phyloP scores from a whole-genome alignment of 1,140 invertebrate species.

The Archivesica marissinica region DNA sequence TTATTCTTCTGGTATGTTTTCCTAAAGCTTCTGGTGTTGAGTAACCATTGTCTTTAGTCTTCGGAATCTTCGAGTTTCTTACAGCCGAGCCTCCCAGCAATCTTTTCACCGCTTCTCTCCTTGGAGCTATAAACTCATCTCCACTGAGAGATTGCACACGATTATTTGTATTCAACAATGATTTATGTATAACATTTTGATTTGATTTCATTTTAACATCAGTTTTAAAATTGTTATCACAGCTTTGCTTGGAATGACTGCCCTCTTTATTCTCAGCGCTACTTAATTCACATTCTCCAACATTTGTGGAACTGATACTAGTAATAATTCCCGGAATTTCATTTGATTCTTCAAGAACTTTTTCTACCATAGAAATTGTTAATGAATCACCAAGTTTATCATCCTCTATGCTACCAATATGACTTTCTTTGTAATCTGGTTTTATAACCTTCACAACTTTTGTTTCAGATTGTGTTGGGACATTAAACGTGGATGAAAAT shows the following conservation, averaged over 20 bases:
- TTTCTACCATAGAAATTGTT: slow-evolving; percentile 74
- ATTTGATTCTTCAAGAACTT: slow-evolving; percentile 57
- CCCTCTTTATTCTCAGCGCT: neutral
- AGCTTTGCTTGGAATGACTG: neutral
- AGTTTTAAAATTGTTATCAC: slow-evolving; percentile 11
- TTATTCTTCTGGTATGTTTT: neutral
- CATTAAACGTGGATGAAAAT: slow-evolving; percentile 57
- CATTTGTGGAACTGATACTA: too few species aligned
- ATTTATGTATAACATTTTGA: neutral
- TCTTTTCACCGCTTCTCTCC: slow-evolving; percentile 3
- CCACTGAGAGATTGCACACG: neutral
- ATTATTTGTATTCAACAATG: neutral
- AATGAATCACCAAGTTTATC: slow-evolving; percentile 70
- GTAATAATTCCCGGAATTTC: too few species aligned
- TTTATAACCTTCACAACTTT: too few species aligned
- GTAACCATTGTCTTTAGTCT: neutral
- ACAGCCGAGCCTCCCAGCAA: neutral
- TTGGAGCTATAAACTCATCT: slow-evolving; percentile 23
- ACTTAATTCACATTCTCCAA: neutral
- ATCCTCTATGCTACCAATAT: neutral
- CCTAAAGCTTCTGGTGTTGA: slow-evolving; percentile 13
- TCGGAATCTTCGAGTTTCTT: neutral
- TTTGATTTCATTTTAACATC: neutral
- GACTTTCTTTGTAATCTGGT: neutral
- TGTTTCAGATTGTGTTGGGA: neutral